Evolutionary conservation across 2,888 invertebrate genomes (phyloP).

Genomic region (Diarsia brunnea): DNA sequence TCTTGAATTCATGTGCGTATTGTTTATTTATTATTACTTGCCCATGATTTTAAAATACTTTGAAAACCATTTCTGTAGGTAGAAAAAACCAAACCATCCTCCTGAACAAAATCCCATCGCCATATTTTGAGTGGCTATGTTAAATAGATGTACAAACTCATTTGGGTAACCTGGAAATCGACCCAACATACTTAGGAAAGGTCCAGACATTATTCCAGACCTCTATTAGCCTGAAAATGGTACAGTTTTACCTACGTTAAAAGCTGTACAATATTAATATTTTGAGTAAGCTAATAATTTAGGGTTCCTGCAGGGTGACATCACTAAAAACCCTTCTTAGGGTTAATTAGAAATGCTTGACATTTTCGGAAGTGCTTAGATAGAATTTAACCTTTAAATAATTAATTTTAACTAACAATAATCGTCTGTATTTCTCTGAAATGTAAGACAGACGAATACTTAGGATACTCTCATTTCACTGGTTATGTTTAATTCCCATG

Average conservation of each 20-base stretch:
- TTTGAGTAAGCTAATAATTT: not conserved
- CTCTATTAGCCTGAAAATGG: not conserved
- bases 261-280: conserved; percentile 13
- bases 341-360: not conserved
- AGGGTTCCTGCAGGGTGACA: not conserved
- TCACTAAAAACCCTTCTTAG: no score
- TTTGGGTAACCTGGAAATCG: not conserved
- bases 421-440: not conserved
- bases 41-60: no score
- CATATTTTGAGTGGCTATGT: not conserved
- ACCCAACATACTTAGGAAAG: conserved; percentile 15
- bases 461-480: no score
- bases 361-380: not conserved
- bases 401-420: not conserved
- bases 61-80: no score
- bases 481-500: no score
- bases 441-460: not conserved
- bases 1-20: no score
- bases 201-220: not conserved
- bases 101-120: not conserved
- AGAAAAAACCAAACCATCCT: no score
- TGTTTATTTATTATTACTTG: no score
- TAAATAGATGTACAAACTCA: conserved; percentile 7
- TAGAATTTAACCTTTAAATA: not conserved
- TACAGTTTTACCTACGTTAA: not conserved